Evolutionary conservation across 1,140 invertebrate genomes (phyloP), one percentile per base, ranked within the genome.

Genomic region (Drepana arcuata): DNA sequence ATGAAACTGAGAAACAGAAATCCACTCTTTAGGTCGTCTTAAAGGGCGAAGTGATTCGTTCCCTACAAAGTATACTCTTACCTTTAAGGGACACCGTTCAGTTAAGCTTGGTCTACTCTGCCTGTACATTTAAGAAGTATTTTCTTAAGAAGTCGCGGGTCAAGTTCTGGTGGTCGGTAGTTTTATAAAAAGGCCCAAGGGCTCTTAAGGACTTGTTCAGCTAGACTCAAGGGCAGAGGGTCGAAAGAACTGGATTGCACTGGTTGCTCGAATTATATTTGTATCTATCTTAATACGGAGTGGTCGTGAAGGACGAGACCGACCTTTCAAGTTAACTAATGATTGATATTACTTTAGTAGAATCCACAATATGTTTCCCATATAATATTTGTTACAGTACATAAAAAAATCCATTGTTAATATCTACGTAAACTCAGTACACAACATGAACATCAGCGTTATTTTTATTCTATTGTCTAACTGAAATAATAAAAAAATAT

Each of bases 221-320:
- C 67, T 74, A 75, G 71, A 64, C 53, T 56, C 57, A 78, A 78
- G 73, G 73, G 64, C 70, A 65, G 58, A 57, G 66, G 73, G 70
- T 67, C 68, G 63, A 42, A 53, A 34, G 51, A 72, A 72, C 70
- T 65, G 66, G 68, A 78, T 68, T 65, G 51, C 48, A 40, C 29
- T 42, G 41, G 41, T 49, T 39, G 24, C 15, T 34, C 28, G 18
- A 21, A 21, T 21, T 21, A 5, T 9, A 9, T 21, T 4, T 21
- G 4, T 21, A 21, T 21, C 4, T 21, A 5, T 21, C 4, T 21
- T 21, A 21, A 21, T 21, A 21, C 9, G 18, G 18, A 21, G n/a
- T n/a, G n/a, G n/a, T n/a, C n/a, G n/a, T n/a, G n/a, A n/a, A n/a
- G n/a, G n/a, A n/a, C n/a, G n/a, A n/a, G n/a, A n/a, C n/a, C n/a